Evolutionary conservation across 2,888 invertebrate species (phyloP).

Genomic region (Drosophila picticornis): DNA sequence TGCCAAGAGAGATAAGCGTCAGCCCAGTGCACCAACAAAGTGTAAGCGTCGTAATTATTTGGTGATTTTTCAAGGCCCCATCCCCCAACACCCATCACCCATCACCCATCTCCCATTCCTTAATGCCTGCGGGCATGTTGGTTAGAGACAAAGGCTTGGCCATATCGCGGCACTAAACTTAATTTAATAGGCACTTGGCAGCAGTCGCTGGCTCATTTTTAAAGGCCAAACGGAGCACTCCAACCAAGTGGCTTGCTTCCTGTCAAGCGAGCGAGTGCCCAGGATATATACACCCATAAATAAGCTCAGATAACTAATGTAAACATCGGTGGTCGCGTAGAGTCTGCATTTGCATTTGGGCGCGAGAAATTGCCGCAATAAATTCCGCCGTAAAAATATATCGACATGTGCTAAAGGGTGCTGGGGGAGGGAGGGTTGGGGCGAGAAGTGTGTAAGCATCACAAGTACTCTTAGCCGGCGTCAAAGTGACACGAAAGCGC

Average conservation of each 20-base stretch:
- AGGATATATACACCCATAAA: slow-evolving; percentile 61
- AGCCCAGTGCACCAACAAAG: slow-evolving; percentile 73
- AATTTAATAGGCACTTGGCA: slow-evolving; percentile 76
- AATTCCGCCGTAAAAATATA: slow-evolving; percentile 78
- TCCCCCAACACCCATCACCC: not conserved
- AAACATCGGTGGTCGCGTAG: slow-evolving; percentile 71
- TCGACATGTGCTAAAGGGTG: slow-evolving; percentile 53
- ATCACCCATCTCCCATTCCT: not conserved
- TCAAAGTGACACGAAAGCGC: slow-evolving; percentile 72
- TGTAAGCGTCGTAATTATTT: slow-evolving; percentile 81
- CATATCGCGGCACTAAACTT: slow-evolving; percentile 78
- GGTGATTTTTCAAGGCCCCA: slow-evolving; percentile 70
- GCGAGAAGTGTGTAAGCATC: slow-evolving; percentile 7
- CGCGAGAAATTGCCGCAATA: slow-evolving; percentile 80
- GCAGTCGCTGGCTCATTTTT: slow-evolving; percentile 70
- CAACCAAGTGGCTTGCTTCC: slow-evolving; percentile 48
- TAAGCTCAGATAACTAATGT: slow-evolving; percentile 82
- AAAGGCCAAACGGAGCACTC: slow-evolving; percentile 63
- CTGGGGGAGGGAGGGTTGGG: not conserved
- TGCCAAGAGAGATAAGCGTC: slow-evolving; percentile 75
- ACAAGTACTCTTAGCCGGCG: slow-evolving; percentile 12
- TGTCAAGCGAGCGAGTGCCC: slow-evolving; percentile 1
- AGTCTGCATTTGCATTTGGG: slow-evolving; percentile 80
- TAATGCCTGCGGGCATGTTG: slow-evolving; percentile 12
- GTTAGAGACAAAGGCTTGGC: slow-evolving; percentile 68